phyloP scores from a whole-genome alignment of 64 coral and sea anemone species.

The Anthopleura sola region DNA sequence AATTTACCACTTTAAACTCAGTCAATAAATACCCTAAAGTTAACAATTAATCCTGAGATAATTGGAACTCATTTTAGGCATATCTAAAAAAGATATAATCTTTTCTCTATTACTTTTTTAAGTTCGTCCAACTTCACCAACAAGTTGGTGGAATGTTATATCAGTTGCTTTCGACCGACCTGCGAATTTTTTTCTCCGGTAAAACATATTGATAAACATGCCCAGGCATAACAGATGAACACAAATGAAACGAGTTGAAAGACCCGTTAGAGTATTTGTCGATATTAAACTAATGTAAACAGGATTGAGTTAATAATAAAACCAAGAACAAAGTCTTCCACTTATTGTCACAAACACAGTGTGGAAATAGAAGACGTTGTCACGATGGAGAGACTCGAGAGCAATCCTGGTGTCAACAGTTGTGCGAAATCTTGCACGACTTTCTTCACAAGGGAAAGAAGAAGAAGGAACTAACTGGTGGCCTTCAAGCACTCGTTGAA shows the following conservation, averaged over 20 bases:
- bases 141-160: too few relatives aligned
- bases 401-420: too few relatives aligned
- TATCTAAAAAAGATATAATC: not conserved
- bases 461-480: too few relatives aligned
- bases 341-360: not conserved
- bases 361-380: not conserved
- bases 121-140: not conserved
- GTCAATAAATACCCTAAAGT: not conserved
- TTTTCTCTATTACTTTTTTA: not conserved
- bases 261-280: too few relatives aligned
- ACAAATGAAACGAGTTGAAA: not conserved
- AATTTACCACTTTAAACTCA: not conserved
- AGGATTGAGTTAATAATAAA: too few relatives aligned
- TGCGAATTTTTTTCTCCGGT: too few relatives aligned
- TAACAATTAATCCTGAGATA: not conserved
- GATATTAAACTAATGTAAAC: too few relatives aligned
- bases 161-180: too few relatives aligned
- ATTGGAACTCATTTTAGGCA: not conserved
- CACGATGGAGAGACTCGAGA: not conserved
- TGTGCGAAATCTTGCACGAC: too few relatives aligned
- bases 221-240: not conserved
- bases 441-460: too few relatives aligned
- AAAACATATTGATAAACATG: not conserved
- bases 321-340: not conserved
- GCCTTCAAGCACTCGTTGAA: too few relatives aligned